Conservation (phyloP, 1,140 invertebrate species). For the Oryctes rhinoceros region DNA sequence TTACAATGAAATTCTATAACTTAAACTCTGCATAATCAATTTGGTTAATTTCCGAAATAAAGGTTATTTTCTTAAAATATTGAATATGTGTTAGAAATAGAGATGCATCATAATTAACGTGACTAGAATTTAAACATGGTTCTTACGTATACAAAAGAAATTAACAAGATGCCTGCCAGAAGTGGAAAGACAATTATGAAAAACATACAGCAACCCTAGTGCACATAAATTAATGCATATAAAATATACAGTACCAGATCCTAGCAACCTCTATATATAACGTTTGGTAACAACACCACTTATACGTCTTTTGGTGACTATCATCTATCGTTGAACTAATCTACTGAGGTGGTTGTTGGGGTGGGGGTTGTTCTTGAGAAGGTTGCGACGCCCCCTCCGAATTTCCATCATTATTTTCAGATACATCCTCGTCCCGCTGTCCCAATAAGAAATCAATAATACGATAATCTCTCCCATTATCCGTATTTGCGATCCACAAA, state of each 20-base stretch:
- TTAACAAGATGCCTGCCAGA: not conserved
- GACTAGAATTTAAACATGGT: not conserved
- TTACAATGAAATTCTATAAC: too few species aligned
- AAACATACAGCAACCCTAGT: not conserved
- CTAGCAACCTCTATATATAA: constrained; percentile 4
- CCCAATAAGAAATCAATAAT: constrained; percentile 65
- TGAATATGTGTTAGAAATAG: too few species aligned
- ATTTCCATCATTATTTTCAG: constrained; percentile 8
- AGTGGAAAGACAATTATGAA: not conserved
- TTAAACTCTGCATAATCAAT: too few species aligned
- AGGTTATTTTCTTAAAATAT: too few species aligned
- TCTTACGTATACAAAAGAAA: too few species aligned
- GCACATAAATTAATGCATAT: not conserved
- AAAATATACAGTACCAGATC: not conserved
- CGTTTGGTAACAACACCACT: not conserved
- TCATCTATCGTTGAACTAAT: not conserved
- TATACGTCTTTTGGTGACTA: not conserved
- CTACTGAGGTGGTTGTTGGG: constrained; percentile 34
- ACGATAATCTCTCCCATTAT: constrained; percentile 64
- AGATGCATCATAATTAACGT: not conserved
- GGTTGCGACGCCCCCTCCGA: not conserved
- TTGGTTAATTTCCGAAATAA: too few species aligned
- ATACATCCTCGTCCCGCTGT: constrained; percentile 46
- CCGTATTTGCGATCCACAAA: constrained; percentile 66
- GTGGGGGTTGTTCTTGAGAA: constrained; percentile 4